Base-by-base conservation (phyloP, 2,113 vertebrate genomes). In the Scopus umbretta region DNA sequence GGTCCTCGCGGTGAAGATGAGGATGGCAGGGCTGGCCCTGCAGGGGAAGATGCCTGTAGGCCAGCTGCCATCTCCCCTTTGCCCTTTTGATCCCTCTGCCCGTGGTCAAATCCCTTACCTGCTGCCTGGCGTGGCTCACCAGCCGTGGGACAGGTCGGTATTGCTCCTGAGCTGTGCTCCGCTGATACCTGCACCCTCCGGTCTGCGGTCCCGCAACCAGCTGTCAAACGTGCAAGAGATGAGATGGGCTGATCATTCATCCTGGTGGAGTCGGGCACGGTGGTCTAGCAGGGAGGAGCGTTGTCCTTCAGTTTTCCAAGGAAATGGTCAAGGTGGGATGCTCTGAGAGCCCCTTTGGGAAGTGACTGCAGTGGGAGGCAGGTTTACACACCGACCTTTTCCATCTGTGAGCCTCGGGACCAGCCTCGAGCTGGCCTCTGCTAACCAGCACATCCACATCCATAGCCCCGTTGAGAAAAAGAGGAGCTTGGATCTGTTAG, bases 101-200 rank as follows among this genome's bases (percentile, higher is more conserved):
- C 59, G 61, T 36, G 52, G 38, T 27, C 40, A 55, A 23, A 66
- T 47, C 72, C 32, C 29, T 50, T 16, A 6, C 11, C 18, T 29
- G 23, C 40, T 52, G 59, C 50, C 36, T 36, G 49, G 34, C 2
- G 21, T 63, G 58, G 36, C 43, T 92, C 6, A 1, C 23, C 10
- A 17, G 47, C 47, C 1, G 0, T 16, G 71, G 61, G 16, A 36
- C 5, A 9, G 47, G 34, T 40, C 15, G 4, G n/a, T 16, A 6
- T 13, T 32, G n/a, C 90, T 78, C 71, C 72, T 20, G 34, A 22
- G 50, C 61, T 56, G 43, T 11, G 12, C 58, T 52, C 10, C 6
- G 23, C 17, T 23, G 20, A 1, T 42, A 43, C 3, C 61, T 47
- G 63, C 73, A 32, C 45, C 30, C 47, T 23, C 9, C 21, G 11